Conservation (phyloP, 2,797 vertebrate genomes). For the Merluccius polli region DNA sequence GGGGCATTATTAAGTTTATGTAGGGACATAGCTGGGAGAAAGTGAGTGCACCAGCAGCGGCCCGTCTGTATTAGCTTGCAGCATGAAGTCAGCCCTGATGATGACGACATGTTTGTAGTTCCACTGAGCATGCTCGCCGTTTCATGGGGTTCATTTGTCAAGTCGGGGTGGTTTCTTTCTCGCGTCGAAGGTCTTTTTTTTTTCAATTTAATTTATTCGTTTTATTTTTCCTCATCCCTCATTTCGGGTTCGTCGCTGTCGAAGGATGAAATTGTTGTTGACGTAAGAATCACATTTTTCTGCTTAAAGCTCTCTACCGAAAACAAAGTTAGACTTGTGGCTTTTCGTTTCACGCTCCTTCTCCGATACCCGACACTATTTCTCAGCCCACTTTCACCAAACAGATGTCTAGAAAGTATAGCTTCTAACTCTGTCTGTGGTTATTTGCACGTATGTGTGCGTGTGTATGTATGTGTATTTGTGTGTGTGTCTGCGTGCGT, state of each 20-base stretch:
- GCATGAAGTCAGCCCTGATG: neutral
- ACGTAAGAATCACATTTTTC: neutral
- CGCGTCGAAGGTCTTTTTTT: neutral
- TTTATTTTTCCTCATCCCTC: too few species aligned
- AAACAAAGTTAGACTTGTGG: neutral
- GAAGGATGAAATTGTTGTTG: neutral
- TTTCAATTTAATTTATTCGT: too few species aligned
- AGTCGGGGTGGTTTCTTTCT: neutral
- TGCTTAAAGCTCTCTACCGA: neutral
- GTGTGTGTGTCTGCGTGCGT: neutral
- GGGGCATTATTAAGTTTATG: neutral
- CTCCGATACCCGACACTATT: slow-evolving; percentile 20
- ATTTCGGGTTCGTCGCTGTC: neutral
- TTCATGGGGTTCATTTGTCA: neutral
- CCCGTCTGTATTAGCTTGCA: neutral
- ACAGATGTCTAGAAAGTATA: slow-evolving; percentile 63
- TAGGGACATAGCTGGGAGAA: neutral
- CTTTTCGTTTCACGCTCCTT: neutral
- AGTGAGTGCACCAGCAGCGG: neutral
- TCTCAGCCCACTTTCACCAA: slow-evolving; percentile 66
- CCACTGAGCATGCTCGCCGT: neutral
- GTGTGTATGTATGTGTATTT: slow-evolving; percentile 3
- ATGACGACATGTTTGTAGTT: neutral
- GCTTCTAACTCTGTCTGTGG: slow-evolving; percentile 34
- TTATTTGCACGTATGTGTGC: slow-evolving; percentile 3